phyloP scores from a whole-genome alignment of 1,140 invertebrate genomes.

The Scaptomyza montana region DNA sequence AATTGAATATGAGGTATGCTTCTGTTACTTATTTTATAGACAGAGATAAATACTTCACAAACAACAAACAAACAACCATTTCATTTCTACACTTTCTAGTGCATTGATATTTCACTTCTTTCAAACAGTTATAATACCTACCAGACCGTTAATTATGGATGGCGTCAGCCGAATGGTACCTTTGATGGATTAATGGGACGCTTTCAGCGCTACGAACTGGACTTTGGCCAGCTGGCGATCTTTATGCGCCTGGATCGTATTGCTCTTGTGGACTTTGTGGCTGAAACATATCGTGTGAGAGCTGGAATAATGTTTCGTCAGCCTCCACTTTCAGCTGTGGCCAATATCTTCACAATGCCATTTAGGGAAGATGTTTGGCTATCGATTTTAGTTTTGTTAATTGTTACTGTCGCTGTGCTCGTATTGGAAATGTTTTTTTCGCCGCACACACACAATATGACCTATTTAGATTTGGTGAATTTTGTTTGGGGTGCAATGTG shows the following conservation, averaged over 20 bases:
- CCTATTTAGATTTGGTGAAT: slow-evolving; percentile 83
- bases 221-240: slow-evolving; percentile 85
- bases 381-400: slow-evolving; percentile 80
- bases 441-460: slow-evolving; percentile 69
- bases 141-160: slow-evolving; percentile 85
- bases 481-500: slow-evolving; percentile 86
- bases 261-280: slow-evolving; percentile 84
- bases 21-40: not conserved
- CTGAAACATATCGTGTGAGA: slow-evolving; percentile 84
- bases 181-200: slow-evolving; percentile 85
- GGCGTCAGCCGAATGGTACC: slow-evolving; percentile 84
- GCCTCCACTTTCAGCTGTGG: slow-evolving; percentile 87
- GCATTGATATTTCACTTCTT: not conserved
- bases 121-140: slow-evolving; percentile 83
- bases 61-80: too few species aligned
- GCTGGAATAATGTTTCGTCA: slow-evolving; percentile 87
- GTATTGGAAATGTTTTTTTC: slow-evolving; percentile 63
- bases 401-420: slow-evolving; percentile 71
- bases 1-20: slow-evolving; percentile 84
- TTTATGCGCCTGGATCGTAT: slow-evolving; percentile 85
- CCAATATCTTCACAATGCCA: slow-evolving; percentile 88
- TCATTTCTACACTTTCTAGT: too few species aligned
- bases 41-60: too few species aligned
- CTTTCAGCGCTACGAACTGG: slow-evolving; percentile 85
- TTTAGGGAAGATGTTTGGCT: slow-evolving; percentile 87